Evolutionary conservation across 2,888 invertebrate species (phyloP).

Genomic region (Drosophila seclusa): DNA sequence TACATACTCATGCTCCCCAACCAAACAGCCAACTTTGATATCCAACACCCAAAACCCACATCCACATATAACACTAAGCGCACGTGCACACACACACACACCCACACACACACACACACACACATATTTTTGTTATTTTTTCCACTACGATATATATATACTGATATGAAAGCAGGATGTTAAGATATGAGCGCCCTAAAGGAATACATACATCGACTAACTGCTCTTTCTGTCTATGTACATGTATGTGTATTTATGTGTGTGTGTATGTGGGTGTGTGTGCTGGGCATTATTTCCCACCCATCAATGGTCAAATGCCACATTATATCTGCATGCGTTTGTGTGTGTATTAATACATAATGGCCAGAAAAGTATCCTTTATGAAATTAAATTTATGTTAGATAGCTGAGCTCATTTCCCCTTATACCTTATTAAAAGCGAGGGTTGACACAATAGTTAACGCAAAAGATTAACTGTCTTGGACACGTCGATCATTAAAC

Average conservation of each 20-base stretch:
- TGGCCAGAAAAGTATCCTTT: constrained; percentile 71
- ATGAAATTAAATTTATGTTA: constrained; percentile 73
- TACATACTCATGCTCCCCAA: constrained; percentile 59
- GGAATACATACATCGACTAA: constrained; percentile 20
- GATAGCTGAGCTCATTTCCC: constrained; percentile 39
- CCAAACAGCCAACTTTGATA: constrained; percentile 28
- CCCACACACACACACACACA: not conserved
- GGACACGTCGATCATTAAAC: not conserved
- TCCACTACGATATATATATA: constrained; percentile 26
- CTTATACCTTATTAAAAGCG: constrained; percentile 23
- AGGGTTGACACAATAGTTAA: constrained; percentile 25
- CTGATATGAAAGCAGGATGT: constrained; percentile 50
- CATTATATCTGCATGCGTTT: constrained; percentile 29
- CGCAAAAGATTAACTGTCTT: not conserved
- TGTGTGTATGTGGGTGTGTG: constrained; percentile 4
- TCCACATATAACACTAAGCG: constrained; percentile 21
- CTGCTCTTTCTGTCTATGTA: constrained; percentile 21
- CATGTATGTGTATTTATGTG: not conserved
- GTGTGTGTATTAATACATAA: constrained; percentile 53
- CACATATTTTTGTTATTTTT: constrained; percentile 11
- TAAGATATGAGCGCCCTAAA: constrained; percentile 66
- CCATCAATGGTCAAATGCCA: constrained; percentile 37
- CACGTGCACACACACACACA: constrained; percentile 39
- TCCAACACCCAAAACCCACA: constrained; percentile 16
- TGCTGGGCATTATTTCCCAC: constrained; percentile 1